Percentiles rank a stretch among this genome's conserved stretches.
These are phyloP conservation scores for Andrena cerasifolii DNA, from an alignment of 1,140 invertebrate species.

Conservation along the genomic window DNA sequence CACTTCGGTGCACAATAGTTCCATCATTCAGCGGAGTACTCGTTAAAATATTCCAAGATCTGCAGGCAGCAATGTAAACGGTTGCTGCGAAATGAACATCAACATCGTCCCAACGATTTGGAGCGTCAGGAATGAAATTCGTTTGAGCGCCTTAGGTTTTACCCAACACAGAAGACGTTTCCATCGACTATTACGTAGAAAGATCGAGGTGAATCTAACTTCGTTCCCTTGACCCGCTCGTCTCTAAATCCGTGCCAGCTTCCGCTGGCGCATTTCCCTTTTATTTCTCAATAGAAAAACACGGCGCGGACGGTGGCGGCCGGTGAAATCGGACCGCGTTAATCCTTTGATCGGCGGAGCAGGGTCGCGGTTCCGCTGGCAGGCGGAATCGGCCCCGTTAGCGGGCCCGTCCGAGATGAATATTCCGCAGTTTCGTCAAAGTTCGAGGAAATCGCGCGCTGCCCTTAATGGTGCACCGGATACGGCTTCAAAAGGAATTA, in stretches of 20 bases:
- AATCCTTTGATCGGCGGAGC: slow-evolving; percentile 40
- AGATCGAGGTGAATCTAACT: too few species aligned
- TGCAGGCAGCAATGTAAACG: too few species aligned
- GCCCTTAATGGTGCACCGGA: slow-evolving; percentile 77
- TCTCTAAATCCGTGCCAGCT: background rate
- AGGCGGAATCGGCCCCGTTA: slow-evolving; percentile 10
- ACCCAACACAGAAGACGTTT: too few species aligned
- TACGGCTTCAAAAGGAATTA: slow-evolving; percentile 81
- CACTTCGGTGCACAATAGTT: too few species aligned
- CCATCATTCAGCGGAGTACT: too few species aligned
- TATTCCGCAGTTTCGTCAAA: slow-evolving; percentile 74
- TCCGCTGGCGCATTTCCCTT: background rate
- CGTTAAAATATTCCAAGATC: too few species aligned
- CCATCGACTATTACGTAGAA: too few species aligned
- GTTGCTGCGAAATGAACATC: too few species aligned
- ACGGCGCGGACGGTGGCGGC: background rate
- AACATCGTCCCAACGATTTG: too few species aligned
- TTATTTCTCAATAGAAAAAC: slow-evolving; percentile 14
- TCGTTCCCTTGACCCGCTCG: background rate
- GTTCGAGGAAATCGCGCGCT: slow-evolving; percentile 64
- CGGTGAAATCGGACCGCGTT: slow-evolving; percentile 30
- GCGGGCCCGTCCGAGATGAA: slow-evolving; percentile 46
- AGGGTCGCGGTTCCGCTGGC: background rate
- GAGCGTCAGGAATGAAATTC: too few species aligned
- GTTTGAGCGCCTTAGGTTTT: background rate